Base-by-base conservation (phyloP, 1,140 invertebrate genomes). In the Hydropsyche tenuis region DNA sequence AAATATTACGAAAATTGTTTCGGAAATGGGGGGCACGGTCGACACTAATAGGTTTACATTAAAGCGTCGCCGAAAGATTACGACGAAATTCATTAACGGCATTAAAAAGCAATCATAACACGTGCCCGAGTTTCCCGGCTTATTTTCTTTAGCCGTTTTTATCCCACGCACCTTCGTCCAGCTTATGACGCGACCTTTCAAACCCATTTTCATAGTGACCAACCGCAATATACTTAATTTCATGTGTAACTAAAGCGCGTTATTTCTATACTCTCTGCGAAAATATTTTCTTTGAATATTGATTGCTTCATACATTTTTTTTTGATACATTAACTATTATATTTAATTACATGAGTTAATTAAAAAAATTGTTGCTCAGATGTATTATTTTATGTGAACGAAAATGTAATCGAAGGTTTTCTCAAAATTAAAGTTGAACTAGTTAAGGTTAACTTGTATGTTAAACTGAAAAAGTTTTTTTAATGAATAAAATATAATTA, bases 71-170 rank as follows among this genome's bases (percentile, higher is more conserved):
- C 30, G 30, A 46, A 46, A 65, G 30, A 46, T 43, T 65, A 65
- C 30, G 43, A 65, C 63, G 63, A 56, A 70, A 70, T 70, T 70
- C 68, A 70, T 70, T 70, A 70, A 70, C 56, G 68, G 25, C 43
- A 70, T 70, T 70, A 70, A 70, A 70, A 70, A 70, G 68, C 51
- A 70, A 70, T 70, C 68, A 70, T 70, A 56, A 42, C 68, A 70
- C 68, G 23, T 30, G 42, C 11, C 23, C 14, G 48, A 56, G 51
- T 70, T 70, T 70, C 51, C 48, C 68, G 46, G 23, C 68, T 60
- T 56, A 70, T 70, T 70, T 70, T 70, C 68, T 60, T 48, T 60
- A 60, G 56, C 56, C 56, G 56, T 60, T 60, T 27, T 60, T 27
- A 60, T 60, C 56, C 56, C 56, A 25, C 56, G 56, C 20, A 23